Conservation (phyloP, 1,140 invertebrate genomes). For the Drosophila bifasciata region DNA sequence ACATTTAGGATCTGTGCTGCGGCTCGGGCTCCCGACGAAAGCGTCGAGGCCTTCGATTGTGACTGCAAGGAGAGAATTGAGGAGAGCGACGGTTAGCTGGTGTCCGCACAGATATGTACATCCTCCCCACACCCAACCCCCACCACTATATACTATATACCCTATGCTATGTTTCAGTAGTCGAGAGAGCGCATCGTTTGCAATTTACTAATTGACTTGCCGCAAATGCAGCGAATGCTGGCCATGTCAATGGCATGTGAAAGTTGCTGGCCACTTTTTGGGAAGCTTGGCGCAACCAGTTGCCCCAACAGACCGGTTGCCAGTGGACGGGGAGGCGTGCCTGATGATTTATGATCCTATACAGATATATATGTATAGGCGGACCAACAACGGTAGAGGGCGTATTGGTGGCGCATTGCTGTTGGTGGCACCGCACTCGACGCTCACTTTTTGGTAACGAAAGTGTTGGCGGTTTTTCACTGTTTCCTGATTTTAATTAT, state of each 20-base stretch:
- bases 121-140: too few species aligned
- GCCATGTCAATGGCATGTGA: conserved; percentile 74
- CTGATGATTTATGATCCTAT: conserved; percentile 46
- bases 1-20: conserved; percentile 83
- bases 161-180: background rate
- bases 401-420: background rate
- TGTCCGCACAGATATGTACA: background rate
- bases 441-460: conserved; percentile 60
- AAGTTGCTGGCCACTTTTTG: conserved; percentile 71
- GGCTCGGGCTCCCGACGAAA: conserved; percentile 80
- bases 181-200: conserved; percentile 10
- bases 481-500: conserved; percentile 57
- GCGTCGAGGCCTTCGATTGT: conserved; percentile 81
- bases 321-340: conserved; percentile 13
- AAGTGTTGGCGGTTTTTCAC: conserved; percentile 64
- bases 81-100: background rate
- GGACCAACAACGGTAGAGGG: conserved; percentile 32
- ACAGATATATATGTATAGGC: too few species aligned
- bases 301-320: conserved; percentile 24
- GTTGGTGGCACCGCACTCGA: background rate
- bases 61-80: conserved; percentile 48
- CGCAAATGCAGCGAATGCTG: conserved; percentile 8
- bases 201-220: conserved; percentile 63
- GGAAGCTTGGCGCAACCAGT: conserved; percentile 42
- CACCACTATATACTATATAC: too few species aligned